A percentile compares a stretch with the other conserved stretches of the same genome.
Conservation (phyloP, 2,888 invertebrate species). For the Adineta ricciae region DNA sequence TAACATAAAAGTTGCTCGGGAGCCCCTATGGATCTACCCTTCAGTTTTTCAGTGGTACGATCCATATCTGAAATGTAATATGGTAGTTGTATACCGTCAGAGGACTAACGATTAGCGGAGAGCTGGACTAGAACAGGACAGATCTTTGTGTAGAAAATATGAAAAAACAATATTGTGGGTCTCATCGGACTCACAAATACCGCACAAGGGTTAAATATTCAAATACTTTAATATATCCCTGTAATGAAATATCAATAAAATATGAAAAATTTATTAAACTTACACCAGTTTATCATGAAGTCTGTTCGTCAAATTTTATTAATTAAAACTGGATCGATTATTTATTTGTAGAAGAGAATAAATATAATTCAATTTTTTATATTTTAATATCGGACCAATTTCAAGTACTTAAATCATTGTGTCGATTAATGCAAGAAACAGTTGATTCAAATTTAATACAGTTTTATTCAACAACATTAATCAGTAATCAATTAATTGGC, state of each 20-base stretch:
- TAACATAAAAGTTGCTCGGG: too few relatives aligned
- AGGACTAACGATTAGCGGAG: too few relatives aligned
- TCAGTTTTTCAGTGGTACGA: too few relatives aligned
- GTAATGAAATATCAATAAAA: neutral
- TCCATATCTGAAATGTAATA: too few relatives aligned
- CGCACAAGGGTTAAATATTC: too few relatives aligned
- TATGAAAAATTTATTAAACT: neutral
- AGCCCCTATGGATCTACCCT: too few relatives aligned
- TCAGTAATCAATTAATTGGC: neutral
- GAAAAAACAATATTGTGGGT: too few relatives aligned
- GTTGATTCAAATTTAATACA: neutral
- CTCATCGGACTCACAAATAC: too few relatives aligned
- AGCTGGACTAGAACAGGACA: too few relatives aligned
- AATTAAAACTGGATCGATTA: neutral
- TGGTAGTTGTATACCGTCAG: too few relatives aligned
- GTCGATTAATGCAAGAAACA: neutral
- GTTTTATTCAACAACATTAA: neutral
- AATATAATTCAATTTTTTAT: neutral
- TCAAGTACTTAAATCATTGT: neutral
- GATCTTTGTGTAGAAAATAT: too few relatives aligned
- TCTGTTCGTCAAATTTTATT: neutral
- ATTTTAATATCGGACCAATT: neutral
- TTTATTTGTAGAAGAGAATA: neutral
- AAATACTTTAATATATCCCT: neutral
- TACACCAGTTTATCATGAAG: neutral